Conservation (phyloP, 2,797 vertebrate genomes). For the Prunella strophiata region DNA sequence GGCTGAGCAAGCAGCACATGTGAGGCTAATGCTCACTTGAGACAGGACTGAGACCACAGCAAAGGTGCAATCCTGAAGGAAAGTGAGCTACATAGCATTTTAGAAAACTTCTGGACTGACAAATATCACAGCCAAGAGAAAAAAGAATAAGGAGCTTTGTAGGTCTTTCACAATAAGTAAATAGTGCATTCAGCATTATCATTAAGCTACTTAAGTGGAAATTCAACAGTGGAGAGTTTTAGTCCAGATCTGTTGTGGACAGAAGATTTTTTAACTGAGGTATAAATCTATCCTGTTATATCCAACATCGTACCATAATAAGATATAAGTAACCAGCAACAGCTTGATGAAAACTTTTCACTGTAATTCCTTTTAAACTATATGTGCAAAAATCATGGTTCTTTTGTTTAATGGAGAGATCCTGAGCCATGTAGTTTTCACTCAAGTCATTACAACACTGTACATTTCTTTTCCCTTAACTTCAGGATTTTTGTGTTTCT, state of each 20-base stretch:
- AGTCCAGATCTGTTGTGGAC: background rate
- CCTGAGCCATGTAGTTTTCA: background rate
- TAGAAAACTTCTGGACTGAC: background rate
- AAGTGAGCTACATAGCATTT: background rate
- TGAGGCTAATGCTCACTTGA: background rate
- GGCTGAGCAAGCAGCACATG: background rate
- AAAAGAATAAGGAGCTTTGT: background rate
- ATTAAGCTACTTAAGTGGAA: background rate
- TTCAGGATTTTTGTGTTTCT: constrained; percentile 31
- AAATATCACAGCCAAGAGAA: background rate
- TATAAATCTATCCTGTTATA: background rate
- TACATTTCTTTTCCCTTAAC: background rate
- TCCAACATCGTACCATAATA: background rate
- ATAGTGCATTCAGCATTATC: background rate
- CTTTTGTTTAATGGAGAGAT: background rate
- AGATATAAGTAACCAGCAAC: background rate
- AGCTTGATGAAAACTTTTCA: background rate
- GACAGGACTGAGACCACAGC: background rate
- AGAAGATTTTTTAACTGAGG: background rate
- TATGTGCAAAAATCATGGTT: background rate
- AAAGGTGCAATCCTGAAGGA: background rate
- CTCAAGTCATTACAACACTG: constrained; percentile 25
- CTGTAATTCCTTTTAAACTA: background rate
- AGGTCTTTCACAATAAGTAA: background rate
- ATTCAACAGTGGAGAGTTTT: background rate